Evolutionary conservation across 2,113 vertebrate genomes (phyloP).

Genomic region (Tympanuchus pallidicinctus): DNA sequence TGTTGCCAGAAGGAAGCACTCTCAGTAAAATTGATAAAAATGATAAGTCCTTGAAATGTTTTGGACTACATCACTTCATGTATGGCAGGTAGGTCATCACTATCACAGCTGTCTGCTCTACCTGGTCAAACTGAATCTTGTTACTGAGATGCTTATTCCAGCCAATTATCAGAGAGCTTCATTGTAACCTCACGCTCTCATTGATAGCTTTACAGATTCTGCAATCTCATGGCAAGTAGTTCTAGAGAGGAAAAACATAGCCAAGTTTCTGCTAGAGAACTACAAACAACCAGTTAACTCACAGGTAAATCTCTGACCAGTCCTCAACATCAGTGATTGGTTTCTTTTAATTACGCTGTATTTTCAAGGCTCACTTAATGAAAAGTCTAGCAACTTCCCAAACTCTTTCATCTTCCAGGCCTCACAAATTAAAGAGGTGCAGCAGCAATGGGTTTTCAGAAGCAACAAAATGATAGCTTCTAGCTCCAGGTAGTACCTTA

Average conservation of each 20-base stretch:
- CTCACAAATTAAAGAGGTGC: not conserved
- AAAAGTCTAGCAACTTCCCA: not conserved
- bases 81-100: not conserved
- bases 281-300: not conserved
- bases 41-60: not conserved
- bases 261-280: not conserved
- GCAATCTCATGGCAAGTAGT: not conserved
- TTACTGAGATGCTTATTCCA: not conserved
- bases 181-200: not conserved
- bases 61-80: not conserved
- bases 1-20: not conserved
- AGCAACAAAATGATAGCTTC: not conserved
- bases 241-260: not conserved
- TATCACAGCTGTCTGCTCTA: not conserved
- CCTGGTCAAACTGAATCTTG: not conserved
- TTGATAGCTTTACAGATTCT: not conserved
- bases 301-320: not conserved
- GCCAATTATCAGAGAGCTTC: not conserved
- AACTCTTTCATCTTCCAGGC: not conserved
- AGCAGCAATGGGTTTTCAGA: not conserved
- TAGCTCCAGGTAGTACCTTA: not conserved
- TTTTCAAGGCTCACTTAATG: not conserved
- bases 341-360: not conserved
- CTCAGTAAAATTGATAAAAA: accelerated
- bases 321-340: not conserved